These are phyloP conservation scores for Eupsittula cactorum DNA, from an alignment of 2,113 vertebrate species.

Conservation along the genomic window DNA sequence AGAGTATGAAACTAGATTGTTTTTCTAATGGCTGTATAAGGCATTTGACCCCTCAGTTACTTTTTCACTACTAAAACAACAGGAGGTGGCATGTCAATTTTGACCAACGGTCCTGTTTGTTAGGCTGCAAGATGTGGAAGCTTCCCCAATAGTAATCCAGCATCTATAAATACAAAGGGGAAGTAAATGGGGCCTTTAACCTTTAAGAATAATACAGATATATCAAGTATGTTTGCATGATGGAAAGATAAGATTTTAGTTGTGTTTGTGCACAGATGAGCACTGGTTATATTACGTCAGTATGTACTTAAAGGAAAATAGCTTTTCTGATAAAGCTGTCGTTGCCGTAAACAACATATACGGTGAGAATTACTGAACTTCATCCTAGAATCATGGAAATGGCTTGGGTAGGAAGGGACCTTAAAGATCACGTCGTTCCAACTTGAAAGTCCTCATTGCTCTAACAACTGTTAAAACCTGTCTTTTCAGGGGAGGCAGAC, in stretches of 20 bases:
- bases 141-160: neutral
- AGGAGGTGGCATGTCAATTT: neutral
- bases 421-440: neutral
- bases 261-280: neutral
- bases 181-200: neutral
- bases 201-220: neutral
- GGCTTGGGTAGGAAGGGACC: neutral
- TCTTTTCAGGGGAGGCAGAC: constrained; percentile 70
- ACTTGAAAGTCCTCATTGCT: neutral
- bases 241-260: neutral
- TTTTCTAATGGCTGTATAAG: neutral
- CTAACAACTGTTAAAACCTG: neutral
- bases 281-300: neutral
- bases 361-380: neutral
- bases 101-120: neutral
- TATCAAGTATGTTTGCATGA: neutral
- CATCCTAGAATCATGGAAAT: neutral
- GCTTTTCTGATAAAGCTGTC: neutral
- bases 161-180: neutral
- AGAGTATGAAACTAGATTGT: neutral
- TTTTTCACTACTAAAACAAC: neutral
- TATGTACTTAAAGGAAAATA: neutral
- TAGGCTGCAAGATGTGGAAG: neutral
- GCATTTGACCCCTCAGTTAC: neutral
- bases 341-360: neutral